These are phyloP conservation scores for Tineola bisselliella DNA, from an alignment of 2,888 invertebrate genomes.

Conservation along the genomic window DNA sequence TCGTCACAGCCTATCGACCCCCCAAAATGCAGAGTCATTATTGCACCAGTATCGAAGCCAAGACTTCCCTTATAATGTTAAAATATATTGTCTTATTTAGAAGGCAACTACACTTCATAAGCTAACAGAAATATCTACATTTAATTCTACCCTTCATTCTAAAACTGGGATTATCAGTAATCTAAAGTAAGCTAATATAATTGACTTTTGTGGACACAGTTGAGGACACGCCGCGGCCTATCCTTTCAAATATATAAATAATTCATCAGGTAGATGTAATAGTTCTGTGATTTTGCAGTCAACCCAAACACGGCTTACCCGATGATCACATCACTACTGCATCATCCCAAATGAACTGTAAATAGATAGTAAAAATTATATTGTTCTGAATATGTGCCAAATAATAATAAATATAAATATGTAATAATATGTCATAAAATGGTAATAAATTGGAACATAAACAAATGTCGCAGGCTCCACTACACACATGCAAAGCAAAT, in stretches of 20 bases:
- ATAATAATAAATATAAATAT: conserved; percentile 32
- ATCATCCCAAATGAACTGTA: not conserved
- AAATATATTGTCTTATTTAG: not conserved
- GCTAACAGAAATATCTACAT: not conserved
- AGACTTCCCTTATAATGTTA: too few relatives aligned
- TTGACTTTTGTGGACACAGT: not conserved
- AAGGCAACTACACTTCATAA: not conserved
- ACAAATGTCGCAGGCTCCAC: conserved; percentile 39
- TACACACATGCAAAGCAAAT: conserved; percentile 3
- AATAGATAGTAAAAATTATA: not conserved
- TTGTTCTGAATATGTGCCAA: conserved; percentile 23
- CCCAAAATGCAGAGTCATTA: too few relatives aligned
- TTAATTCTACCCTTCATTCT: too few relatives aligned
- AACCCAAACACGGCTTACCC: too few relatives aligned
- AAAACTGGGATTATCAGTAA: too few relatives aligned
- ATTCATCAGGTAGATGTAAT: not conserved
- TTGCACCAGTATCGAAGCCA: too few relatives aligned
- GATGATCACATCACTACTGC: not conserved
- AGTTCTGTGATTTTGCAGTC: not conserved
- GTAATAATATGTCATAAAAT: not conserved
- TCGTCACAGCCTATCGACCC: too few relatives aligned
- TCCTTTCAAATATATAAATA: not conserved
- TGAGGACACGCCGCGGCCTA: not conserved
- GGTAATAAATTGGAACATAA: conserved; percentile 30
- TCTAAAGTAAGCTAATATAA: not conserved